A percentile compares a stretch with the other conserved stretches of the same genome.
phyloP scores from a whole-genome alignment of 2,113 vertebrate species.

The Microcebus jonahi region DNA sequence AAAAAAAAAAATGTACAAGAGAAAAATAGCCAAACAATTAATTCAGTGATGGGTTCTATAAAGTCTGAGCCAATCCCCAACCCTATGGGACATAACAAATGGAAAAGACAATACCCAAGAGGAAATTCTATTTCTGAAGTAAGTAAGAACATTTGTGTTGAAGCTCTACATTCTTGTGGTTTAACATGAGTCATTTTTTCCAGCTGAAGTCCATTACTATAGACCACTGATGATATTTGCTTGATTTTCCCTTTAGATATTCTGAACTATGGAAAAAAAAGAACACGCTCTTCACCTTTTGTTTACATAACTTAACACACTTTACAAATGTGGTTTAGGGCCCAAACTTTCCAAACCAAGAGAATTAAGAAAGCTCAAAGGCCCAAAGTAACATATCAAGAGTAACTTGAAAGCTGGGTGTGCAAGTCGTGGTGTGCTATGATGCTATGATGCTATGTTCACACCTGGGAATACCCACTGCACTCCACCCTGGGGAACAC shows the following conservation, averaged over 20 bases:
- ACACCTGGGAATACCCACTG: neutral
- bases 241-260: conserved; percentile 34
- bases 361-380: conserved; percentile 7
- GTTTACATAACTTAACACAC: neutral
- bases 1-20: neutral
- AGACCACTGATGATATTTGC: conserved; percentile 14
- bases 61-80: neutral
- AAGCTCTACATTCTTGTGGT: neutral
- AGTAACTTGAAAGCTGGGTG: neutral
- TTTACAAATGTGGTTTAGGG: neutral
- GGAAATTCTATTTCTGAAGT: conserved; percentile 16
- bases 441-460: neutral
- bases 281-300: conserved; percentile 8
- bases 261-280: neutral
- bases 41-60: neutral
- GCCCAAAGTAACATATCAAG: neutral
- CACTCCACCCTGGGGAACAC: neutral
- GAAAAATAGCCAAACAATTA: neutral
- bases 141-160: neutral
- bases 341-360: neutral
- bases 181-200: conserved; percentile 39
- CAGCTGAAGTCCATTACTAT: conserved; percentile 34
- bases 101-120: neutral
- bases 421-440: neutral
- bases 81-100: neutral